These are phyloP conservation scores for Papilio dardanus DNA, from an alignment of 1,140 invertebrate genomes.

Conservation along the genomic window DNA sequence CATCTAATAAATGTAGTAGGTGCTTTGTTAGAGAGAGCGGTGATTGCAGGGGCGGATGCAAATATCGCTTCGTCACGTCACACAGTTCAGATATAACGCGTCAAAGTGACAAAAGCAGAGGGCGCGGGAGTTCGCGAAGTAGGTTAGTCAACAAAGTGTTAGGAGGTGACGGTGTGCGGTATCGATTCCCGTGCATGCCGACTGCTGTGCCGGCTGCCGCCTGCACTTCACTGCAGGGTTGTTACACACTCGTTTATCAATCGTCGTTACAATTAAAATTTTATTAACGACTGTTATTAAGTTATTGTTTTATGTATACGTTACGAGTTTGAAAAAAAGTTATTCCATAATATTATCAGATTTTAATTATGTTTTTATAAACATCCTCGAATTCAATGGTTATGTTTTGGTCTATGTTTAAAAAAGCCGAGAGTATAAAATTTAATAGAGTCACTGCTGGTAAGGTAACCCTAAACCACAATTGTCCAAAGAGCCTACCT, in stretches of 20 bases:
- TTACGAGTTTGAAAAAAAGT: no score
- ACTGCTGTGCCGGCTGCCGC: conserved; percentile 58
- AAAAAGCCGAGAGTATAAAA: no score
- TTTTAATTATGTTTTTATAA: no score
- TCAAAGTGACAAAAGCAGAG: conserved; percentile 39
- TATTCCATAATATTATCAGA: no score
- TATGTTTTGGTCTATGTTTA: no score
- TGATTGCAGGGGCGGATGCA: not conserved
- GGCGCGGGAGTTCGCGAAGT: conserved; percentile 50
- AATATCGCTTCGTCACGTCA: not conserved
- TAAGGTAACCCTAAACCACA: not conserved
- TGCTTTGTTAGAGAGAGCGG: not conserved
- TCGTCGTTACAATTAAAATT: not conserved
- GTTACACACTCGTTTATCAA: not conserved
- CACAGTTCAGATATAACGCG: conserved; percentile 30
- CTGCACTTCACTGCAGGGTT: conserved; percentile 17
- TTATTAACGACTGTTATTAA: not conserved
- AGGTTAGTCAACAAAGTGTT: conserved; percentile 77
- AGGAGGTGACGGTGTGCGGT: conserved; percentile 58
- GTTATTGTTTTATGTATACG: no score
- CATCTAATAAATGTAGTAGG: not conserved
- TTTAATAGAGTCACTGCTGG: not conserved
- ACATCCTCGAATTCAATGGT: no score
- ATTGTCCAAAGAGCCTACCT: not conserved
- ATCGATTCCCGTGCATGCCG: conserved; percentile 75